Evolutionary conservation across 2,797 vertebrate species (phyloP), one percentile per base, ranked within the genome.

Genomic region (Peromyscus attwateri): DNA sequence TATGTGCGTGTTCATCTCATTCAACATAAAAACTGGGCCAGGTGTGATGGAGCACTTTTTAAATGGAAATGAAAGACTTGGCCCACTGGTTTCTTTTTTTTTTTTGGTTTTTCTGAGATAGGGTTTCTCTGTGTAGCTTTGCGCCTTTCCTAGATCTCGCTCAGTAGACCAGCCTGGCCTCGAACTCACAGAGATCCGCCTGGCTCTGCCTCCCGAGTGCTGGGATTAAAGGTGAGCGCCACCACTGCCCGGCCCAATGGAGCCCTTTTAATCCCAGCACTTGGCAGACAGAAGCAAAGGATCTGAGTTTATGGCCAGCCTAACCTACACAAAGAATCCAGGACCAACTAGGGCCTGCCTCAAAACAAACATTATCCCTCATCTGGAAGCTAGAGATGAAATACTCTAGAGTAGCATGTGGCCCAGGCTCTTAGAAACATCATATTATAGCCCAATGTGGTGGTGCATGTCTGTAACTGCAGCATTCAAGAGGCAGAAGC

Each of bases 21-120:
- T 71, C 92, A 91, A 94, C 46, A 91, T 79, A 73, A 82, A 91
- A 96, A 14, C 81, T 80, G 14, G 66, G 12, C 21, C 46, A 70
- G 46, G 34, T 71, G 46, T 87, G 34, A 70, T 25, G 9, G 12
- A n/a, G 34, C 16, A 64, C 10, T 52, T 87, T 46, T 46, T 46
- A 46, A 46, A 46, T 46, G 43, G 43, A 46, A 46, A 46, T 46
- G 43, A 46, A 46, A 46, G 43, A 46, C 43, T 46, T 46, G 43
- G 43, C 43, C 43, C 43, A 46, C 43, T 46, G 43, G 43, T 7
- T 46, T 46, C 43, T 46, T 46, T 46, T 46, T 6, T 46, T 6
- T 46, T 46, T 46, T 46, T 46, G 6, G 43, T 46, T 46, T 46
- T 46, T 7, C 43, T 7, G 43, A 46, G 43, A 46, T 46, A 46